phyloP scores from a whole-genome alignment of 2,113 vertebrate genomes.

The Ia io region DNA sequence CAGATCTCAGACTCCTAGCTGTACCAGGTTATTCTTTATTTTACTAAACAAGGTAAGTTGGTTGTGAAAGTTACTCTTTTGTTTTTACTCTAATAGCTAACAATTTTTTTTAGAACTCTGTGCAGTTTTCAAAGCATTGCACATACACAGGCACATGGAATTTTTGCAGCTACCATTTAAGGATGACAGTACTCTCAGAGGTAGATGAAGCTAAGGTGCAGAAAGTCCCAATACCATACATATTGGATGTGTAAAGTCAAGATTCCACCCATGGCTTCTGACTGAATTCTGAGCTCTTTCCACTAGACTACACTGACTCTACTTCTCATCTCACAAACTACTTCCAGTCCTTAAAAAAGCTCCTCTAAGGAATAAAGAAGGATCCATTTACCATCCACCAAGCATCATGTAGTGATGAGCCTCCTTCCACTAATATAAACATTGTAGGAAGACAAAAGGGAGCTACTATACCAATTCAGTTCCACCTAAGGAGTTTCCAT shows the following conservation, averaged over 20 bases:
- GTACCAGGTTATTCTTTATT: background rate
- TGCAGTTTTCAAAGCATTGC: background rate
- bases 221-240: background rate
- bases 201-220: background rate
- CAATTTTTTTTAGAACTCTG: background rate
- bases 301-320: background rate
- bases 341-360: background rate
- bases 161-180: background rate
- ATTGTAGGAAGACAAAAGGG: background rate
- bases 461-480: no score
- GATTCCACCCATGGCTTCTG: background rate
- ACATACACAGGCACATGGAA: background rate
- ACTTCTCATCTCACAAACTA: background rate
- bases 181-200: background rate
- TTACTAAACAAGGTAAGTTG: background rate
- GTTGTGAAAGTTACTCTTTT: background rate
- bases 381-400: background rate
- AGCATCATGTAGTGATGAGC: rapidly evolving
- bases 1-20: background rate
- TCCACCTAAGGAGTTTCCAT: background rate
- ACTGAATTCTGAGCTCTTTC: background rate
- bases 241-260: background rate
- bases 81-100: background rate
- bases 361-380: background rate
- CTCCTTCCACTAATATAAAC: background rate